These are phyloP conservation scores for Rhea pennata DNA, from an alignment of 2,113 vertebrate genomes.

Conservation along the genomic window DNA sequence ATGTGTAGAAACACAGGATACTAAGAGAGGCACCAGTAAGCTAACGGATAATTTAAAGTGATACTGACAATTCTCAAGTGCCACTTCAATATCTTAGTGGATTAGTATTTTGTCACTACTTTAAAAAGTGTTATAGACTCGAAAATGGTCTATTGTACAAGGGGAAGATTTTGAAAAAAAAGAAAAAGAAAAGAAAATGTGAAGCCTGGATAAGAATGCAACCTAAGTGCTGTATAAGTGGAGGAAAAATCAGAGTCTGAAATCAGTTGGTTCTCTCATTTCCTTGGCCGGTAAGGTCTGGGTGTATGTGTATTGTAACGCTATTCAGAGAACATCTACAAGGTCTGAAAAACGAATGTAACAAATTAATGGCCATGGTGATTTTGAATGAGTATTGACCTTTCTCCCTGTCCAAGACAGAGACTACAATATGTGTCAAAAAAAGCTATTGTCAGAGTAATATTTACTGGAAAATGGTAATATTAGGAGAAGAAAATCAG, in stretches of 20 bases:
- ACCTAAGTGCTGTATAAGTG: neutral
- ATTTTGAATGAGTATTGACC: neutral
- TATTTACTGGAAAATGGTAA: neutral
- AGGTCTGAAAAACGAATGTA: neutral
- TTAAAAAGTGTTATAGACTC: neutral
- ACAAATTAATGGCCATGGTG: neutral
- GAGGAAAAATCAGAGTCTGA: neutral
- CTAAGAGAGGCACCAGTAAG: neutral
- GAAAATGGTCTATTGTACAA: neutral
- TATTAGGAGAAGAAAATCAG: neutral
- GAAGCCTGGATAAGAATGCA: neutral
- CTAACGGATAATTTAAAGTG: conserved; percentile 6
- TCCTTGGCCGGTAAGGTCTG: neutral
- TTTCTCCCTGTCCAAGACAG: neutral
- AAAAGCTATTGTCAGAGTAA: neutral
- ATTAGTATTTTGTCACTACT: neutral
- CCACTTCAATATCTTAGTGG: neutral
- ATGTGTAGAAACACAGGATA: conserved; percentile 6
- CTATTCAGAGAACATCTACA: neutral
- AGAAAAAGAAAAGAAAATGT: neutral
- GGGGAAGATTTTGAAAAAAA: neutral
- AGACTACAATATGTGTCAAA: neutral
- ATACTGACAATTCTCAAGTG: conserved; percentile 39
- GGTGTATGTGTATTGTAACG: neutral
- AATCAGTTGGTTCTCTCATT: neutral